Percentiles rank a stretch among this genome's conserved stretches.
Evolutionary conservation across 1,140 invertebrate species (phyloP).

Genomic region (Dysdera silvatica): DNA sequence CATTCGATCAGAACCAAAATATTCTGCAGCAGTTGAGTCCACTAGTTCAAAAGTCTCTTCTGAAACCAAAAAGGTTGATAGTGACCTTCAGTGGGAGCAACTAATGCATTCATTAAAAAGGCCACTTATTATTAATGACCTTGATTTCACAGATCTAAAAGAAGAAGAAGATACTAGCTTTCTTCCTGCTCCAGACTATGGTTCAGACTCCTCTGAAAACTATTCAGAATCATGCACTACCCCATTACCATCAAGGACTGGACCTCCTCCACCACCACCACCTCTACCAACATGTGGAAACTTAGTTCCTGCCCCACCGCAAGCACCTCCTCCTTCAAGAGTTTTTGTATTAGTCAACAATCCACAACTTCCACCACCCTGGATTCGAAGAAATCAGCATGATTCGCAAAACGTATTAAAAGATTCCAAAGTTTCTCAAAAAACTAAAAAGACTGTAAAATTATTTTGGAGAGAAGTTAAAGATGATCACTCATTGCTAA

Average conservation of each 20-base stretch:
- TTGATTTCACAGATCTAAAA: slow-evolving; percentile 88
- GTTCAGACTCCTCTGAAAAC: slow-evolving; percentile 3
- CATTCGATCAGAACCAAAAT: background rate
- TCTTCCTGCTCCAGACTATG: background rate
- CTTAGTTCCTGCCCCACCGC: slow-evolving; percentile 31
- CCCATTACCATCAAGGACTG: slow-evolving; percentile 36
- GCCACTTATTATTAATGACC: slow-evolving; percentile 80
- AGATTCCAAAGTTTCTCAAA: slow-evolving; percentile 49
- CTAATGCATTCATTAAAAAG: slow-evolving; percentile 69
- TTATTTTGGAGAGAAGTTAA: slow-evolving; percentile 92
- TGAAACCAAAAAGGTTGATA: slow-evolving; percentile 14
- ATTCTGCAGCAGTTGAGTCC: too few relatives aligned
- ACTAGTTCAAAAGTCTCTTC: background rate
- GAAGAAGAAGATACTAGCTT: slow-evolving; percentile 56
- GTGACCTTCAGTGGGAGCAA: slow-evolving; percentile 84
- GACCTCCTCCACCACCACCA: slow-evolving; percentile 40
- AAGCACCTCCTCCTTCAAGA: slow-evolving; percentile 43
- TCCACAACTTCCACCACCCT: slow-evolving; percentile 44
- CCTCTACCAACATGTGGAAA: slow-evolving; percentile 27
- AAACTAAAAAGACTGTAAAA: slow-evolving; percentile 96
- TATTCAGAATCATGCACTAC: slow-evolving; percentile 39
- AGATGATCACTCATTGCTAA: slow-evolving; percentile 67
- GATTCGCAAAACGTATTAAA: slow-evolving; percentile 32
- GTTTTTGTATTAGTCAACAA: slow-evolving; percentile 39
- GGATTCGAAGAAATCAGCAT: slow-evolving; percentile 5